Conservation (phyloP, 1,140 invertebrate genomes). For the Drosophila azteca region DNA sequence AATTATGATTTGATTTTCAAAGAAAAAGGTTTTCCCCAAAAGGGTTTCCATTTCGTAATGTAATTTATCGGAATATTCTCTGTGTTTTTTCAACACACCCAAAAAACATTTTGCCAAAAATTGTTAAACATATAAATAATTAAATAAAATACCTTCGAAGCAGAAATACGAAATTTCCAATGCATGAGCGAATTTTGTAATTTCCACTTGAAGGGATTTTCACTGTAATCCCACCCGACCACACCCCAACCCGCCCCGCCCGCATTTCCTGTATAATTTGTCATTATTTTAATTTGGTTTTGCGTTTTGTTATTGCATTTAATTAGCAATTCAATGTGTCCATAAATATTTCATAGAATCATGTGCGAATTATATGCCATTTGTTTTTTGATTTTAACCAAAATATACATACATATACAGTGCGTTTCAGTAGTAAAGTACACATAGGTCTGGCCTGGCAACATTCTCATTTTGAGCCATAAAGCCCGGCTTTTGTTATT, state of each 20-base stretch:
- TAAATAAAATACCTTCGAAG: conserved; percentile 39
- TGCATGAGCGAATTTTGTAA: conserved; percentile 45
- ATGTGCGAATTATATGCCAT: not conserved
- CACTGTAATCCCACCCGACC: conserved; percentile 20
- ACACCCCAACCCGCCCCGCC: not conserved
- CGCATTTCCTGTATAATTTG: conserved; percentile 46
- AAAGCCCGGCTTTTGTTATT: conserved; percentile 29
- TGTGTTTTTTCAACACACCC: too few relatives aligned
- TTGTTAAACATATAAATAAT: conserved; percentile 44
- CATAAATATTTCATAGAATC: conserved; percentile 50
- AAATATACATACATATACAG: conserved; percentile 1
- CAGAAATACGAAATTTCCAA: conserved; percentile 54
- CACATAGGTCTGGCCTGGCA: not conserved
- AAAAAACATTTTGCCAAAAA: conserved; percentile 10
- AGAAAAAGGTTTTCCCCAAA: not conserved
- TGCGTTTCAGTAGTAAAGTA: not conserved
- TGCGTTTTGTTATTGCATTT: conserved; percentile 59
- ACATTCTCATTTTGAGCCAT: conserved; percentile 16
- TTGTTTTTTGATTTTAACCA: conserved; percentile 19
- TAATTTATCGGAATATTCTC: too few relatives aligned
- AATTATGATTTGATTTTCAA: too few relatives aligned
- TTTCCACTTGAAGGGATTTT: conserved; percentile 50
- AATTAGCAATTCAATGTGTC: conserved; percentile 57
- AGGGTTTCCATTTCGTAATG: too few relatives aligned
- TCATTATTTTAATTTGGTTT: conserved; percentile 66